Evolutionary conservation across 2,113 vertebrate genomes (phyloP), one percentile per base, ranked within the genome.

Genomic region (Ornithorhynchus anatinus): DNA sequence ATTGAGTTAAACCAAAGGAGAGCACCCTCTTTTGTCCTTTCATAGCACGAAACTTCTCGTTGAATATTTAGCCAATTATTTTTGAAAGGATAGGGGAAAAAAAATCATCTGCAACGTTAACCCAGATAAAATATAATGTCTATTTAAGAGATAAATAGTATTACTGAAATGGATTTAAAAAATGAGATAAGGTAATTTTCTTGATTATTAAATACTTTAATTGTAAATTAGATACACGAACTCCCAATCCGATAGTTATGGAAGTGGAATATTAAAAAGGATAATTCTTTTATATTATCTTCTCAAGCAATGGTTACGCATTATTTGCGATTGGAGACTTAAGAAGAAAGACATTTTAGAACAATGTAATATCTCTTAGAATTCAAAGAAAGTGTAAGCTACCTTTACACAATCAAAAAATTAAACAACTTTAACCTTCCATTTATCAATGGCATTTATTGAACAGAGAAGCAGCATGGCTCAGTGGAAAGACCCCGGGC

Each of bases 131-230:
- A 68, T 75, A 58, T 42, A 29, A 22, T 72, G 68, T 78, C 23
- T 73, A 53, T 43, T 68, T 71, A 72, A 3, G 10, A 59, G 9
- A 27, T 38, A 71, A 33, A 64, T 57, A 54, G 44, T 4, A 10
- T 67, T 56, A 70, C 57, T 79, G 78, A 60, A 89, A 83, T 69
- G n/a, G 39, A 14, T 78, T 80, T 87, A 50, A 77, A 65, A 61
- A 45, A 69, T 69, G 47, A 72, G 73, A 66, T 57, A 62, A n/a
- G 20, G 17, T 36, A 42, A 59, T 84, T 75, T 87, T n/a, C 69
- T 72, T 80, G 81, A 87, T 86, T 89, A 80, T 68, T 82, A 48
- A 86, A 40, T 79, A 68, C 32, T 71, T 84, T 85, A 72, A 45
- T 86, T 88, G 40, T 71, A 67, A 48, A 33, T 72, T 76, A 63